These are phyloP conservation scores for Rhyacichthys aspro DNA, from an alignment of 2,797 vertebrate species.

Conservation along the genomic window DNA sequence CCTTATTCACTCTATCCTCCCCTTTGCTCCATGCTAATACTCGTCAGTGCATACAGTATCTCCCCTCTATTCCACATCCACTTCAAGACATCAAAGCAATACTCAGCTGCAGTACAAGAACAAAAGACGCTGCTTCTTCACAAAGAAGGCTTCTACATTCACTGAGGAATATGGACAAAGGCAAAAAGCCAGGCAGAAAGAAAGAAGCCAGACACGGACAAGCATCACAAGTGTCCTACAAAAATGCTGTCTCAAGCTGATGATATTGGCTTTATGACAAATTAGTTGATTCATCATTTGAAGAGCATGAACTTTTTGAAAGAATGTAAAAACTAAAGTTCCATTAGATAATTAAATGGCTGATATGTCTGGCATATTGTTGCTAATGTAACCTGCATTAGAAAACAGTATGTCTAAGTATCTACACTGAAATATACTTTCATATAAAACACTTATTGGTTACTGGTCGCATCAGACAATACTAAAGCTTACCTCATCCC, in stretches of 20 bases:
- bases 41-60: slow-evolving; percentile 34
- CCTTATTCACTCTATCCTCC: slow-evolving; percentile 51
- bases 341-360: no score
- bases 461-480: background rate
- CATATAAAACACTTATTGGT: background rate
- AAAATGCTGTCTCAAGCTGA: background rate
- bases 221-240: slow-evolving; percentile 16
- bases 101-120: slow-evolving; percentile 46
- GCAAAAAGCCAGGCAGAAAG: slow-evolving; percentile 13
- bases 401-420: slow-evolving; percentile 13
- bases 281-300: background rate
- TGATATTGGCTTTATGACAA: background rate
- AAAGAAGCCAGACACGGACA: slow-evolving; percentile 21
- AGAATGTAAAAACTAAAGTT: background rate
- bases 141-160: slow-evolving; percentile 56
- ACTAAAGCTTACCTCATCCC: slow-evolving; percentile 88
- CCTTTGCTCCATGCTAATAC: slow-evolving; percentile 49
- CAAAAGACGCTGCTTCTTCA: slow-evolving; percentile 55
- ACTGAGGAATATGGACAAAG: slow-evolving; percentile 33
- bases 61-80: slow-evolving; percentile 33
- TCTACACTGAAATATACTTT: background rate
- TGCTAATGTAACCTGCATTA: no score
- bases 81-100: slow-evolving; percentile 66
- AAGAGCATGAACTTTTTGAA: background rate
- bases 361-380: no score